phyloP scores from a whole-genome alignment of 2,113 vertebrate species.

The Glaucidium brasilianum region DNA sequence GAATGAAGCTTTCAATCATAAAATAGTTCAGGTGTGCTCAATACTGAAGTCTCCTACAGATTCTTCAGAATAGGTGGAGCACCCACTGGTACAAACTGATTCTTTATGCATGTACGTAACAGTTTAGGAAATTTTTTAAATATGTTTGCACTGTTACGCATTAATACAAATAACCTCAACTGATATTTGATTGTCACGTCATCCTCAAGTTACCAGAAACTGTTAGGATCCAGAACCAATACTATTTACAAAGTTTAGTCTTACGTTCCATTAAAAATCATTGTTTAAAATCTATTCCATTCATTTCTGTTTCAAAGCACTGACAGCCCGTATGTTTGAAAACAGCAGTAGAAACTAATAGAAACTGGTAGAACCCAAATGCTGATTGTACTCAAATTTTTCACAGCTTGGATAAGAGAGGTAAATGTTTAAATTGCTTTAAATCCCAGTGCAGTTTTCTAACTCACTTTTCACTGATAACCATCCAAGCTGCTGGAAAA shows the following conservation, averaged over 20 bases:
- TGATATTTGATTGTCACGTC: constrained; percentile 6
- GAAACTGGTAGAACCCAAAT: background rate
- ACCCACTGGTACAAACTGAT: background rate
- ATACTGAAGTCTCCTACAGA: background rate
- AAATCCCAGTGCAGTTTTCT: background rate
- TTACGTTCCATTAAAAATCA: background rate
- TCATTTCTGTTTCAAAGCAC: background rate
- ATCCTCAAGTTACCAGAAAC: background rate
- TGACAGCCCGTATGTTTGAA: background rate
- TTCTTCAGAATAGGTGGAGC: background rate
- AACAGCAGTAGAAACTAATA: background rate
- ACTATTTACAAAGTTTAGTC: background rate
- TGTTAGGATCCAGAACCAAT: background rate
- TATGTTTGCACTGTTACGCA: background rate
- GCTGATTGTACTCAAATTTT: background rate
- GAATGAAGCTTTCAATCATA: background rate
- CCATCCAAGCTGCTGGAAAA: background rate
- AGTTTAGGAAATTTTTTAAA: background rate
- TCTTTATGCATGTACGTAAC: background rate
- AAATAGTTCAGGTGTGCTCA: background rate
- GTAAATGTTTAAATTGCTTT: background rate
- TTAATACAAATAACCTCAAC: background rate
- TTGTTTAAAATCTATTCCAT: constrained; percentile 39
- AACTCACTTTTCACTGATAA: background rate
- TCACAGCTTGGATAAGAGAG: background rate